Base-by-base conservation (phyloP, 92 coral and sea anemone species). In the Epizoanthus stellaris region DNA sequence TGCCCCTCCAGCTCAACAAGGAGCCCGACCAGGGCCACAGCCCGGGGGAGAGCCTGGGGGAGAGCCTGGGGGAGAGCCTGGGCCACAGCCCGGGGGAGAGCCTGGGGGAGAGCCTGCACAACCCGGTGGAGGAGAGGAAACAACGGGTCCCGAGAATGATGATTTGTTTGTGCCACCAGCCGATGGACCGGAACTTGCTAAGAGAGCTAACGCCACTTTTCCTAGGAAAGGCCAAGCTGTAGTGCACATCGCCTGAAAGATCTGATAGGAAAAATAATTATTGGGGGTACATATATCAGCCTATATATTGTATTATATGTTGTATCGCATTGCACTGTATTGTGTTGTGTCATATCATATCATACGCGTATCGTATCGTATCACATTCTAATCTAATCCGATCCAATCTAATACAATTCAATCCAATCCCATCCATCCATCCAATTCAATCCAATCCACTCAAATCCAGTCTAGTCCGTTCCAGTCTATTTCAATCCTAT, bases 151-250 rank as follows among this genome's bases (percentile, higher is more conserved):
- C 9, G 71, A 79, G 47, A 79, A 79, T 43, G 83, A 79, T 11
- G 83, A 79, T 20, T 14, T 79, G 40, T 79, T 79, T 79, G 49
- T 61, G 1, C 83, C 83, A 21, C 83, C 83, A 8, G 60, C 83
- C 10, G 83, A 79, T 39, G 83, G 49, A 39, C 60, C 83, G 6
- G 72, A 5, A 7, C 20, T 63, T 15, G 60, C 19, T 4, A 79
- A 79, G 72, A 21, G 72, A 63, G 12, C 20, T 13, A 49, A 47
- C 5, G 19, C 56, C 9, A 10, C 10, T 47, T 47, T 7, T 12
- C 70, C 70, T 30, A 62, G 20, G 17, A 34, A 36, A 43, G 49
- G 56, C 16, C 13, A 62, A 11, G 45, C 14, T 15, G 23, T 57
- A 17, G 9, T 43, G 6, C 72, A 12, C 58, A 40, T 43, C 4